phyloP scores from a whole-genome alignment of 2,888 invertebrate species.

The Dendrolimus houi region DNA sequence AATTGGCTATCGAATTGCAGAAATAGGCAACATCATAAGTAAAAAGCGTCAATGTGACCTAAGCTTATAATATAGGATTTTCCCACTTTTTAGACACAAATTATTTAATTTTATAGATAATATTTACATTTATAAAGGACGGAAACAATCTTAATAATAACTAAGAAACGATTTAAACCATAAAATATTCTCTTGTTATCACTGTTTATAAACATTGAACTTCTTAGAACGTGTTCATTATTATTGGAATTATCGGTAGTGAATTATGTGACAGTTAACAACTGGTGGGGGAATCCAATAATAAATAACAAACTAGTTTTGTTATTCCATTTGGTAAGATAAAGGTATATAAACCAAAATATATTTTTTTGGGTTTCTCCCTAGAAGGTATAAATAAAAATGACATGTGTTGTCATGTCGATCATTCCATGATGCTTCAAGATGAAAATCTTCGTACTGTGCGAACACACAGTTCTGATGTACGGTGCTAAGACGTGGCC shows the following conservation, averaged over 20 bases:
- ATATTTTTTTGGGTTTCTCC: background rate
- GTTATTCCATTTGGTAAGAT: background rate
- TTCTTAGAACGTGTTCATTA: background rate
- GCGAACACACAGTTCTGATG: too few relatives aligned
- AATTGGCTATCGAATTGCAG: too few relatives aligned
- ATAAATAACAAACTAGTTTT: background rate
- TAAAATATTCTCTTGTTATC: conserved; percentile 11
- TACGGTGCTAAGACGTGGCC: too few relatives aligned
- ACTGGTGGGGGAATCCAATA: background rate
- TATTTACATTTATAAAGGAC: conserved; percentile 10
- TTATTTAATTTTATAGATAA: conserved; percentile 7
- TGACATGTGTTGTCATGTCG: too few relatives aligned
- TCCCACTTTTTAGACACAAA: too few relatives aligned
- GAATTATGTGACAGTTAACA: background rate
- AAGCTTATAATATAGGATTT: too few relatives aligned
- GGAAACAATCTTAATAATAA: conserved; percentile 10
- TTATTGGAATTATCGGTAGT: background rate
- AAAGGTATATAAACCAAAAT: background rate
- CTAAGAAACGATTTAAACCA: conserved; percentile 12
- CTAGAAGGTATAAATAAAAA: background rate
- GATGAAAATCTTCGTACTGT: too few relatives aligned
- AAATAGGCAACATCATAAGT: too few relatives aligned
- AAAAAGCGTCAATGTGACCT: too few relatives aligned
- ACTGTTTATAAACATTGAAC: background rate
- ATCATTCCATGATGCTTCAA: too few relatives aligned